Conservation (phyloP, 2,888 invertebrate genomes). For the Sphaerophoria rueppellii region DNA sequence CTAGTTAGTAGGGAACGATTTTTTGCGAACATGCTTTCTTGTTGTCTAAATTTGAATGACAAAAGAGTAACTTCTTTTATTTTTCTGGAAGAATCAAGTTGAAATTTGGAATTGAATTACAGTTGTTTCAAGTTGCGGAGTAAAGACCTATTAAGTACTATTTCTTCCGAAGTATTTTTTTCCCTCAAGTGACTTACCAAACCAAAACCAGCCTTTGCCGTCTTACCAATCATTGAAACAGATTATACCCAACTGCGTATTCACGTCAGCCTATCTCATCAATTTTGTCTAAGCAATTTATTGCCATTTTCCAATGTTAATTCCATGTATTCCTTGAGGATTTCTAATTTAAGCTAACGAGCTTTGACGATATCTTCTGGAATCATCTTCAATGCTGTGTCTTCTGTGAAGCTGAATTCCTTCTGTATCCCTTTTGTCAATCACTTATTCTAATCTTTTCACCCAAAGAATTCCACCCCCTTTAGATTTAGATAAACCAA, state of each 20-base stretch:
- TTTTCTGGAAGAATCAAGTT: too few relatives aligned
- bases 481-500: background rate
- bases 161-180: too few relatives aligned
- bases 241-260: too few relatives aligned
- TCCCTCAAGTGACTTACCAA: too few relatives aligned
- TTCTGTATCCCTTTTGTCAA: background rate
- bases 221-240: too few relatives aligned
- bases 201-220: too few relatives aligned
- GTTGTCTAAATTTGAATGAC: background rate
- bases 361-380: background rate
- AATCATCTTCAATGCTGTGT: background rate
- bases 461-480: constrained; percentile 3
- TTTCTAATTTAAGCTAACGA: constrained; percentile 13
- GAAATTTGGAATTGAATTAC: too few relatives aligned
- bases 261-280: background rate
- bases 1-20: constrained; percentile 20
- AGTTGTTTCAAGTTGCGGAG: too few relatives aligned
- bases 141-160: too few relatives aligned
- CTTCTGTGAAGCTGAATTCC: background rate
- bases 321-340: background rate
- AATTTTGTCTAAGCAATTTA: background rate
- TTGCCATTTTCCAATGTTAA: background rate
- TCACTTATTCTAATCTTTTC: constrained; percentile 16
- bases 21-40: constrained; percentile 22
- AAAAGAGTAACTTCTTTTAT: too few relatives aligned